These are phyloP conservation scores for Sus cebifrons DNA, from an alignment of 2,797 vertebrate genomes.

Conservation along the genomic window DNA sequence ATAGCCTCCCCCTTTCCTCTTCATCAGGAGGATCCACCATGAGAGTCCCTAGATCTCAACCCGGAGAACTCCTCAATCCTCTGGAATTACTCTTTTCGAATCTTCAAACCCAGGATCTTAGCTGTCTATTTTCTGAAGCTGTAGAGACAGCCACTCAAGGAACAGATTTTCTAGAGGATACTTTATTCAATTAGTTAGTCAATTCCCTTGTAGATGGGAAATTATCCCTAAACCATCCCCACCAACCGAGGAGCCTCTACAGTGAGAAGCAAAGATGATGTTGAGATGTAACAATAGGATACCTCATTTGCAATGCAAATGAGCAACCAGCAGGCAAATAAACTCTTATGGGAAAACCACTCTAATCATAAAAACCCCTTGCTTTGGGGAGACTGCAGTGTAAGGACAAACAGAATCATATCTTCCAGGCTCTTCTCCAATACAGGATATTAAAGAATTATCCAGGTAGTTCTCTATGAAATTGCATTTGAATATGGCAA, in stretches of 20 bases:
- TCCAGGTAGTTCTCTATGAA: slow-evolving; percentile 68
- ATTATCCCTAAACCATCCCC: slow-evolving; percentile 74
- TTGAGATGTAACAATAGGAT: slow-evolving; percentile 68
- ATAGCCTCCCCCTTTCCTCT: neutral
- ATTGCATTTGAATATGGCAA: slow-evolving; percentile 69
- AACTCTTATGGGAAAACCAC: slow-evolving; percentile 82
- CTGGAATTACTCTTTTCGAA: neutral
- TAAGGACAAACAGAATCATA: slow-evolving; percentile 64
- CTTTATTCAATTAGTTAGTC: slow-evolving; percentile 81
- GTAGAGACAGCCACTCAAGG: slow-evolving; percentile 44
- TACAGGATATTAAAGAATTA: slow-evolving; percentile 46
- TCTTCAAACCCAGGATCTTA: neutral
- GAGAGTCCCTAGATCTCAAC: neutral
- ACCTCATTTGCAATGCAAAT: slow-evolving; percentile 79
- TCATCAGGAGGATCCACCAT: neutral
- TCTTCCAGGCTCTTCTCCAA: slow-evolving; percentile 19
- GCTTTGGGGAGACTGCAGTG: slow-evolving; percentile 61
- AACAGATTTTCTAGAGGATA: slow-evolving; percentile 72
- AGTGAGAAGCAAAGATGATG: slow-evolving; percentile 34
- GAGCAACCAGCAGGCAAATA: slow-evolving; percentile 77
- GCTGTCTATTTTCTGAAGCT: slow-evolving; percentile 64
- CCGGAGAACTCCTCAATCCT: neutral
- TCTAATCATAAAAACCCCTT: slow-evolving; percentile 72
- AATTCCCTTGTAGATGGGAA: slow-evolving; percentile 77
- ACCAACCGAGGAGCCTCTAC: slow-evolving; percentile 67